Evolutionary conservation across 2,888 invertebrate genomes (phyloP), one percentile per base, ranked within the genome.

Genomic region (Ramazzottius varieornatus): DNA sequence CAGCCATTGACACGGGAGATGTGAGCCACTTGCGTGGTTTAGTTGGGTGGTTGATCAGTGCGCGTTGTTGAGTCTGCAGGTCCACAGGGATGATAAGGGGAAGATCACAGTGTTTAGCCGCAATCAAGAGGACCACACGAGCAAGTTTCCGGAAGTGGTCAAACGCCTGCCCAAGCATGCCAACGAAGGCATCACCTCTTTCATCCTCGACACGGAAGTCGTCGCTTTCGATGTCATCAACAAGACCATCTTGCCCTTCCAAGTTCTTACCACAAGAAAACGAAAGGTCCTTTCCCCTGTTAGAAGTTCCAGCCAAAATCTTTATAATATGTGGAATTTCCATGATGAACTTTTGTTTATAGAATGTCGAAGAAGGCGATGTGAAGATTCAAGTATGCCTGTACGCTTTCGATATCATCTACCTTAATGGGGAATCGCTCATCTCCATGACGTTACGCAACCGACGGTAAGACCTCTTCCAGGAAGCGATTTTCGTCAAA

Each of bases 111-210:
- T 98, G 69, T 98, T 86, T 80, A 93, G 93, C 73, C 80, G 98
- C 66, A 98, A 96, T 80, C 94, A 94, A 75, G 91, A 92, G 76
- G 84, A 92, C 75, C 89, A 88, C 74, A 90, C 90, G 0, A 80
- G 83, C 66, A 98, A 98, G 75, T 98, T 93, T 80, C 98, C 98
- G 0, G 98, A 98, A 78, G 81, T 98, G 46, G 83, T 94, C 69
- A 77, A 81, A 0, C 79, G 86, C 63, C 80, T 92, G 71, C 73
- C 71, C 24, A 70, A 72, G 2, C 54, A 67, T 32, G 24, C 70
- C 2, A 69, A 69, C 4, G 66, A 67, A 2, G 69, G 72, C 32
- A 86, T 91, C 0, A 78, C 78, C 63, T 87, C 86, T 34, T 94
- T 88, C 75, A 87, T 98, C 71, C 78, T 96, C 67, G 98, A 98